Percentiles rank a stretch among this genome's conserved stretches.
These are phyloP conservation scores for Ichneumon xanthorius DNA, from an alignment of 2,888 invertebrate genomes.

Conservation along the genomic window DNA sequence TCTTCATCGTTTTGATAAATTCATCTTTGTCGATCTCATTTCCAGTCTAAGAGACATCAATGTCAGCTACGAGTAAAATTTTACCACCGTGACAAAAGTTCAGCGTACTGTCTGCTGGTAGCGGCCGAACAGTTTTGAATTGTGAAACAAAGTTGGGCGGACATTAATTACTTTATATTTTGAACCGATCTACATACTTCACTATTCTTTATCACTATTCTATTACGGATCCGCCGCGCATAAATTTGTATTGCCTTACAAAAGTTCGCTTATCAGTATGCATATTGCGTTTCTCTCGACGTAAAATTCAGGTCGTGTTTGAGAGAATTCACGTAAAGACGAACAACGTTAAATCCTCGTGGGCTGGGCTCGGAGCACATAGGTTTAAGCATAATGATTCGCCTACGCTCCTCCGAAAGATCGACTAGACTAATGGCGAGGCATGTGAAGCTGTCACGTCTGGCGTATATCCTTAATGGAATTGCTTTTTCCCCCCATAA, in stretches of 20 bases:
- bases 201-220: neutral
- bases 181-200: neutral
- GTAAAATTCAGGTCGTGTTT: neutral
- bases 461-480: slow-evolving; percentile 32
- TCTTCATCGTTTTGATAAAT: too few species aligned
- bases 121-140: neutral
- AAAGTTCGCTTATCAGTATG: slow-evolving; percentile 7
- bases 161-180: neutral
- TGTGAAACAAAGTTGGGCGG: neutral
- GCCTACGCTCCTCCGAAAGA: slow-evolving; percentile 7
- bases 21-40: too few species aligned
- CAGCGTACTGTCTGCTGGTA: neutral
- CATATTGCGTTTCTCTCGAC: neutral
- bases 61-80: too few species aligned
- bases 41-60: too few species aligned
- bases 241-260: neutral
- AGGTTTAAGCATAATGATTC: neutral
- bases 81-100: too few species aligned
- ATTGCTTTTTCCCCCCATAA: slow-evolving; percentile 37
- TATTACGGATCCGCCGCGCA: neutral
- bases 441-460: slow-evolving; percentile 19
- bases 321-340: neutral
- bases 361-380: neutral
- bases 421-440: slow-evolving; percentile 7
- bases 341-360: too few species aligned